Evolutionary conservation across 2,797 vertebrate genomes (phyloP).

Genomic region (Catostomus latipinnis): DNA sequence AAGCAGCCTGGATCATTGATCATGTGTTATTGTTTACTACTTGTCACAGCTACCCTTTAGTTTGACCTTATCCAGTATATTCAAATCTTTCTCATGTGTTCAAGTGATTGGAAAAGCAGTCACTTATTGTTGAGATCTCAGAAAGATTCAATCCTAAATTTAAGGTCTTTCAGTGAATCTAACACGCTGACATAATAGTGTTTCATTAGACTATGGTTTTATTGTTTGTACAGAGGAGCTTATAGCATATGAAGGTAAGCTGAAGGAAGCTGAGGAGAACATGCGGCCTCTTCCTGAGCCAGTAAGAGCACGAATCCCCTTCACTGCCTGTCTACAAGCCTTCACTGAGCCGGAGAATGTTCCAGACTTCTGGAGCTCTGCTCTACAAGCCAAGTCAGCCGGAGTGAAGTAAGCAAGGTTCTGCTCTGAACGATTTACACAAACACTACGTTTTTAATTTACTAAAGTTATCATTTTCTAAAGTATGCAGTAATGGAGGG

Average conservation of each 20-base stretch:
- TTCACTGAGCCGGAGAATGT: slow-evolving; percentile 96
- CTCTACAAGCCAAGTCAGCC: slow-evolving; percentile 96
- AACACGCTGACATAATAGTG: not conserved
- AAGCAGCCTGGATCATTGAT: too few relatives aligned
- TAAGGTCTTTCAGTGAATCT: not conserved
- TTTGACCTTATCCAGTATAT: too few relatives aligned
- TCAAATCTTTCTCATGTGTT: too few relatives aligned
- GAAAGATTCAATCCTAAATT: not conserved
- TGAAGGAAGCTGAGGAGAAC: slow-evolving; percentile 89
- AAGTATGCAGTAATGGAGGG: too few relatives aligned
- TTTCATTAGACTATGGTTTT: not conserved
- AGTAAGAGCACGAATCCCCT: slow-evolving; percentile 91
- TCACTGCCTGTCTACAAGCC: slow-evolving; percentile 94
- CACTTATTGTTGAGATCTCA: too few relatives aligned
- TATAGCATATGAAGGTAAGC: slow-evolving; percentile 87
- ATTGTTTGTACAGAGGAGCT: slow-evolving; percentile 85
- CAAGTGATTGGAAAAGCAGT: too few relatives aligned
- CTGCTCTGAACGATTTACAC: slow-evolving; percentile 13
- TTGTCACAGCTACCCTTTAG: too few relatives aligned
- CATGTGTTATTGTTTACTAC: too few relatives aligned
- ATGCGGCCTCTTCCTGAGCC: slow-evolving; percentile 85
- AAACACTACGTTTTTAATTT: not conserved
- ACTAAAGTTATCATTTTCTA: too few relatives aligned
- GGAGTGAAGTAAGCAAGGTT: slow-evolving; percentile 90
- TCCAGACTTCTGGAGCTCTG: slow-evolving; percentile 97